phyloP scores from a whole-genome alignment of 2,113 vertebrate genomes.

The Myanophis thanlyinensis region DNA sequence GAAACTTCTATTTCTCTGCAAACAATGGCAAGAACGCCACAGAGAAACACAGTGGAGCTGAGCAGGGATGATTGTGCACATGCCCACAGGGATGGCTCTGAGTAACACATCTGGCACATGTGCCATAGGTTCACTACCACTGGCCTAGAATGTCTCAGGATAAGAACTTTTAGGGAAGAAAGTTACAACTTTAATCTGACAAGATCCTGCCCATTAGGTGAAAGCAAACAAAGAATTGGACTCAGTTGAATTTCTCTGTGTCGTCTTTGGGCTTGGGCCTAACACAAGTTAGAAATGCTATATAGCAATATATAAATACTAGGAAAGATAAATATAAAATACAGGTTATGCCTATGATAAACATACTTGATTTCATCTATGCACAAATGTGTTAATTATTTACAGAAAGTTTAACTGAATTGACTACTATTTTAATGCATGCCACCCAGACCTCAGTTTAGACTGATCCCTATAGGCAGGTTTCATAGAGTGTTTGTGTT shows the following conservation, averaged over 20 bases:
- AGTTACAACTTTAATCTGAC: not conserved
- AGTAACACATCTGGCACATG: too few relatives aligned
- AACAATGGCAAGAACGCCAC: too few relatives aligned
- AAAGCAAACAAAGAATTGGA: not conserved
- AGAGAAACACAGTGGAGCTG: too few relatives aligned
- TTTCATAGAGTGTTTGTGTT: conserved; percentile 60
- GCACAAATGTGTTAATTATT: not conserved
- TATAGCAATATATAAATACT: not conserved
- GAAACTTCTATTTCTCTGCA: too few relatives aligned
- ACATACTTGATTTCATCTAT: not conserved
- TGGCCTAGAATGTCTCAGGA: not conserved
- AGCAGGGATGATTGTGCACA: too few relatives aligned
- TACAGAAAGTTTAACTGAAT: not conserved
- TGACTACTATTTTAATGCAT: not conserved
- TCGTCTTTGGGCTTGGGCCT: not conserved
- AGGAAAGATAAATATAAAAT: not conserved
- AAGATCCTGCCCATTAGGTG: not conserved
- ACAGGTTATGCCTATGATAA: not conserved
- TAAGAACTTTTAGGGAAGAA: not conserved
- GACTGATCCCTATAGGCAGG: conserved; percentile 25
- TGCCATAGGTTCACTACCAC: too few relatives aligned
- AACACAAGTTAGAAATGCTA: not conserved
- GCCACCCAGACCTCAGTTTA: not conserved
- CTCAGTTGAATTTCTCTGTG: not conserved
- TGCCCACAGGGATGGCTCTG: too few relatives aligned